phyloP scores from a whole-genome alignment of 2,113 vertebrate genomes.

The Neopipo cinnamomea region DNA sequence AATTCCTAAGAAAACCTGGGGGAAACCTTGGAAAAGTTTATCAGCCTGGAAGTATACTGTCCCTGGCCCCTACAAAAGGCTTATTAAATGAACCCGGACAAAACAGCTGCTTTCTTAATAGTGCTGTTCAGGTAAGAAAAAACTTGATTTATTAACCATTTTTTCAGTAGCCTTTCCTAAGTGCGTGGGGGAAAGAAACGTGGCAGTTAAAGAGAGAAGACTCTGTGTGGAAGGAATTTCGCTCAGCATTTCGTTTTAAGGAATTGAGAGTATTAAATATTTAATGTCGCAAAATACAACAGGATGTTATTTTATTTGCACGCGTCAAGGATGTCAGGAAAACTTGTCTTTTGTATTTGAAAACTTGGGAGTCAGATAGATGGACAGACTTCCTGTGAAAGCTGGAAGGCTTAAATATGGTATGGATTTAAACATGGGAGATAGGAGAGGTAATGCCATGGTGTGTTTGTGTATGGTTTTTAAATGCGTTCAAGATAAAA shows the following conservation, averaged over 20 bases:
- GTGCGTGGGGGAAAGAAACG: no score
- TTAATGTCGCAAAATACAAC: neutral
- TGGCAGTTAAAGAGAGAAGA: neutral
- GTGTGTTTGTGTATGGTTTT: neutral
- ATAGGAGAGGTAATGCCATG: rapidly evolving
- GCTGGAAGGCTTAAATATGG: neutral
- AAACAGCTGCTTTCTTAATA: constrained; percentile 99
- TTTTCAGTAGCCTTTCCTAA: neutral
- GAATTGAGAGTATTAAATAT: neutral
- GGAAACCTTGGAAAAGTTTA: constrained; percentile 91
- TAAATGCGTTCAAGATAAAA: neutral
- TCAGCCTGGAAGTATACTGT: constrained; percentile 93
- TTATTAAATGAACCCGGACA: constrained; percentile 95
- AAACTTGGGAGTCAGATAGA: neutral
- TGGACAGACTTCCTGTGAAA: neutral
- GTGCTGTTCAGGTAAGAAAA: constrained; percentile 92
- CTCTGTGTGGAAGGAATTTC: neutral
- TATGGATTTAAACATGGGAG: neutral
- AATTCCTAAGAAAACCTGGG: constrained; percentile 89
- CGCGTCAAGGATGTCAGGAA: neutral
- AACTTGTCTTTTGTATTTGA: neutral
- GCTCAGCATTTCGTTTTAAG: neutral
- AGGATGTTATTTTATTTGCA: neutral
- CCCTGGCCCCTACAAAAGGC: constrained; percentile 94
- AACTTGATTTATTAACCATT: neutral